Evolutionary conservation across 53 echinoderm and acorn worm species (phyloP).

Genomic region (Glandiceps talaboti): DNA sequence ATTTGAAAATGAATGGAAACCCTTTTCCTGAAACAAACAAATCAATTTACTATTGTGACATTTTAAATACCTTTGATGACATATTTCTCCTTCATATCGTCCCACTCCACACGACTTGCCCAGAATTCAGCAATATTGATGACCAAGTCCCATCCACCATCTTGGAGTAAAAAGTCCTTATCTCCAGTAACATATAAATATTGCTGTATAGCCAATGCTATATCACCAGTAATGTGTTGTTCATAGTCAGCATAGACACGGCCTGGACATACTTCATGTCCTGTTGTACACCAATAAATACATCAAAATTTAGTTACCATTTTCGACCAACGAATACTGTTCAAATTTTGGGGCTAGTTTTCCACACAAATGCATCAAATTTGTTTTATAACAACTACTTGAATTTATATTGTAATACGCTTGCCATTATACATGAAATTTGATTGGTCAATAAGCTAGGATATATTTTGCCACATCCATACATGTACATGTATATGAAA

Average conservation of each 20-base stretch:
- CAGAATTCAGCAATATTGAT: slow-evolving; percentile 63
- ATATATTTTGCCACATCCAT: too few species aligned
- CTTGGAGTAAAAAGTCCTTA: slow-evolving; percentile 31
- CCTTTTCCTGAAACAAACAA: background rate
- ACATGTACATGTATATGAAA: too few species aligned
- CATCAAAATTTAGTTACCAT: too few species aligned
- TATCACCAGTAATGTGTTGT: slow-evolving; percentile 84
- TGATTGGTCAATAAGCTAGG: too few species aligned
- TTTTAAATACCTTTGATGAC: slow-evolving; percentile 43
- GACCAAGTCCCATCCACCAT: slow-evolving; percentile 48
- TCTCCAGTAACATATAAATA: slow-evolving; percentile 55
- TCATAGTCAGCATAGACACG: slow-evolving; percentile 40
- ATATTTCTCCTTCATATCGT: slow-evolving; percentile 29
- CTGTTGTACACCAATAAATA: too few species aligned
- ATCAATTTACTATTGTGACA: background rate
- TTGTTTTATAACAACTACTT: too few species aligned
- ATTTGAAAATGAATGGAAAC: background rate
- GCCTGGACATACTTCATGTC: slow-evolving; percentile 66
- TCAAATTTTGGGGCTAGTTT: too few species aligned
- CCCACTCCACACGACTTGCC: slow-evolving; percentile 40
- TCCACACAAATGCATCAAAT: too few species aligned
- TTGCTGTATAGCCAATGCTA: slow-evolving; percentile 78
- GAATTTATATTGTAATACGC: too few species aligned
- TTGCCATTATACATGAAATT: too few species aligned
- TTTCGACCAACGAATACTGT: too few species aligned